These are phyloP conservation scores for Meiosimyza platycephala DNA, from an alignment of 2,888 invertebrate species.

Conservation along the genomic window DNA sequence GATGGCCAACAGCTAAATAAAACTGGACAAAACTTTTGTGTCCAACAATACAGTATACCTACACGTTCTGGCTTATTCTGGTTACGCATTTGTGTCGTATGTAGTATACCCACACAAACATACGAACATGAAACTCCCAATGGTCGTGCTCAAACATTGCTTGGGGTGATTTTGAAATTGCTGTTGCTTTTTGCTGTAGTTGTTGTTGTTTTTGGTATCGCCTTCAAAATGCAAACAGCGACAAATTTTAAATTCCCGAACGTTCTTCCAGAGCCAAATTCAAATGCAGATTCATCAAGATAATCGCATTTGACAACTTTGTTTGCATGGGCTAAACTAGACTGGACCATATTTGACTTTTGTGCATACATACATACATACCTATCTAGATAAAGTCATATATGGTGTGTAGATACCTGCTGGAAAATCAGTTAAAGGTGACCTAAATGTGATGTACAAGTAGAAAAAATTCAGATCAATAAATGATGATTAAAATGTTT, in stretches of 20 bases:
- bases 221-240: slow-evolving; percentile 1
- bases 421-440: slow-evolving; percentile 12
- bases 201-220: background rate
- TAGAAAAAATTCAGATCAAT: too few species aligned
- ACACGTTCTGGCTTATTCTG: background rate
- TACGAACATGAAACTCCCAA: background rate
- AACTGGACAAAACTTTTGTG: background rate
- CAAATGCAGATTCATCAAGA: slow-evolving; percentile 64
- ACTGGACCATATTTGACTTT: too few species aligned
- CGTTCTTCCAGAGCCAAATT: slow-evolving; percentile 49
- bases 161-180: background rate
- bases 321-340: slow-evolving; percentile 38
- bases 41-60: background rate
- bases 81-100: background rate
- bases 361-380: too few species aligned
- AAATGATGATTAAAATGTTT: too few species aligned
- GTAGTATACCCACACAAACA: background rate
- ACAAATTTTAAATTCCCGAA: slow-evolving; percentile 8
- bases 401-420: background rate
- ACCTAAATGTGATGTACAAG: slow-evolving; percentile 29
- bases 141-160: background rate
- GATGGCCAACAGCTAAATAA: background rate
- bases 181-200: slow-evolving; percentile 13
- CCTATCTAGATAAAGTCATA: too few species aligned
- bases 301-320: slow-evolving; percentile 64